Conservation (phyloP, 2,113 vertebrate genomes). For the Progne subis region DNA sequence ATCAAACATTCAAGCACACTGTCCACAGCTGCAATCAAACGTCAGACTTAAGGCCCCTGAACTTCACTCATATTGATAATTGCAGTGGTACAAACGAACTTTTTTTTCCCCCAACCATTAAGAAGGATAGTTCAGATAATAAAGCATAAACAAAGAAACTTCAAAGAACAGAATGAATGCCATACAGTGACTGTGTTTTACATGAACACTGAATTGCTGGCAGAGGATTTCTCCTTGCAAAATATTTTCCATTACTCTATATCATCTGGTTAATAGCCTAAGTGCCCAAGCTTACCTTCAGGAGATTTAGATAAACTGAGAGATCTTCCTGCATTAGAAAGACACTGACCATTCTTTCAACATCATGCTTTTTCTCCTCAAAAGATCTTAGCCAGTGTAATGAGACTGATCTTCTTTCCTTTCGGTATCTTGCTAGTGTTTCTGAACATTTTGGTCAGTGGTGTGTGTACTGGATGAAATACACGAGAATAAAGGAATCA, state of each 20-base stretch:
- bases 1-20: neutral
- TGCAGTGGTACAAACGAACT: neutral
- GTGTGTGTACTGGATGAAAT: neutral
- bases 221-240: neutral
- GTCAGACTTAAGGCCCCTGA: neutral
- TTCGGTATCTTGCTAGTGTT: neutral
- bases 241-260: neutral
- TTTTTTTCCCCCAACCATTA: neutral
- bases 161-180: constrained; percentile 35
- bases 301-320: neutral
- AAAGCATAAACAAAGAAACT: constrained; percentile 25
- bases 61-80: neutral
- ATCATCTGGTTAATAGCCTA: neutral
- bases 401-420: neutral
- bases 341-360: neutral
- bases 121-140: constrained; percentile 15
- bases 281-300: neutral
- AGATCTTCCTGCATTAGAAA: neutral
- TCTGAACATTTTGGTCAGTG: neutral
- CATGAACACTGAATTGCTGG: neutral
- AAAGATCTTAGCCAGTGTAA: neutral
- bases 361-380: neutral
- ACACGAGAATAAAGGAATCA: neutral
- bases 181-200: neutral
- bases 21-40: neutral